phyloP scores from a whole-genome alignment of 2,113 vertebrate species.

The Oreocharis arfaki region DNA sequence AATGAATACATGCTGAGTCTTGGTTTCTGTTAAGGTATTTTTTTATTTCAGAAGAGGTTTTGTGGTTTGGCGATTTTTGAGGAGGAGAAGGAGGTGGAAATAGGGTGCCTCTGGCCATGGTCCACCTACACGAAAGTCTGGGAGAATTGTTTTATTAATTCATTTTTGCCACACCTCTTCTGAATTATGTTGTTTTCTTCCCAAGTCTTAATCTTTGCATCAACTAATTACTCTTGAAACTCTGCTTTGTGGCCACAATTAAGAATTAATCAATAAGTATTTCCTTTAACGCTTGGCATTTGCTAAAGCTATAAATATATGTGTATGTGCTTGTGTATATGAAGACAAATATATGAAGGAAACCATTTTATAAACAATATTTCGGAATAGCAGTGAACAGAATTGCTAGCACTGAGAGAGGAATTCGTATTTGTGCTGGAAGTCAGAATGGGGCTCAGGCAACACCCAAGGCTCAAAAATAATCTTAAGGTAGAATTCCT shows the following conservation, averaged over 20 bases:
- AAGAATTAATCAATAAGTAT: not conserved
- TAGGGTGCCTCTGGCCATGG: not conserved
- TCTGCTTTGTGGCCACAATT: not conserved
- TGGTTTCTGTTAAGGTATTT: conserved; percentile 47
- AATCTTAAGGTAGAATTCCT: not conserved
- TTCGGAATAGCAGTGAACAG: not conserved
- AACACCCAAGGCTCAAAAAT: not conserved
- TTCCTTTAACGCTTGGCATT: not conserved
- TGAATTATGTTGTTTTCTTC: not conserved
- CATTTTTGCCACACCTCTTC: not conserved
- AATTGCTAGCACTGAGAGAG: not conserved
- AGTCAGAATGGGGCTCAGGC: not conserved
- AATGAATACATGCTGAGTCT: conserved; percentile 39
- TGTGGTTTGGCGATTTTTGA: not conserved
- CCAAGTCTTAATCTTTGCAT: not conserved
- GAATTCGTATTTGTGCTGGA: not conserved
- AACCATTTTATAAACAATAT: not conserved
- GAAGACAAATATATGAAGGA: not conserved
- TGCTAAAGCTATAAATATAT: not conserved
- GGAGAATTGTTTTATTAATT: not conserved
- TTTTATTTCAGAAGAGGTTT: conserved; percentile 40
- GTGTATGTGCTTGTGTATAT: not conserved
- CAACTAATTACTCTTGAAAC: not conserved
- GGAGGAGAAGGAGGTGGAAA: not conserved
- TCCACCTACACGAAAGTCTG: not conserved